Evolutionary conservation across 2,888 invertebrate genomes (phyloP).

Genomic region (Theretra japonica): DNA sequence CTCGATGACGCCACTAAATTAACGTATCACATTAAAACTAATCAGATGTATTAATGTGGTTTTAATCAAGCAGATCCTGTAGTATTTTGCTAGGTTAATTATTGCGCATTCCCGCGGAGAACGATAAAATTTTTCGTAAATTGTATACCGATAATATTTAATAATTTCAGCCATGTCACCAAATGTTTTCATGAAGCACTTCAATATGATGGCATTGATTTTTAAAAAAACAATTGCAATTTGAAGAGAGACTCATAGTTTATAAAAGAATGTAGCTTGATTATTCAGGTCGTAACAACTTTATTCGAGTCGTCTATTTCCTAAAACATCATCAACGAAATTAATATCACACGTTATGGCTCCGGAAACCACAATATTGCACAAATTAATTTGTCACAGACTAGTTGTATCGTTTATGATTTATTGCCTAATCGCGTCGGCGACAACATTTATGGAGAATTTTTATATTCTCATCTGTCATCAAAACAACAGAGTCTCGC

Average conservation of each 20-base stretch:
- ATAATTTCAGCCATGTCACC: background rate
- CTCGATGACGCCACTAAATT: slow-evolving; percentile 50
- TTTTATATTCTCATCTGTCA: slow-evolving; percentile 51
- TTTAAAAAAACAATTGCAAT: background rate
- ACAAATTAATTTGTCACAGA: slow-evolving; percentile 28
- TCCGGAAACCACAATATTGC: slow-evolving; percentile 14
- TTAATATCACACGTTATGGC: slow-evolving; percentile 13
- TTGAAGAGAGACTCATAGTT: background rate
- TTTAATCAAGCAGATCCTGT: background rate
- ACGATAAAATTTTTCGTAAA: background rate
- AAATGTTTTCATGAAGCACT: no score
- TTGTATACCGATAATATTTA: background rate
- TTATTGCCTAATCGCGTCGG: slow-evolving; percentile 41
- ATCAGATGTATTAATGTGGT: slow-evolving; percentile 20
- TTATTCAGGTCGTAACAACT: background rate
- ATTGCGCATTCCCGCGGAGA: background rate
- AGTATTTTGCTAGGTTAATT: background rate
- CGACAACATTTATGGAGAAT: slow-evolving; percentile 39
- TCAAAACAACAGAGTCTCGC: slow-evolving; percentile 52
- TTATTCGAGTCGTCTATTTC: slow-evolving; percentile 9
- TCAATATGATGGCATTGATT: no score
- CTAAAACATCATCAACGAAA: slow-evolving; percentile 3
- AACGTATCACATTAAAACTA: slow-evolving; percentile 18
- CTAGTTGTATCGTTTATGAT: slow-evolving; percentile 42
- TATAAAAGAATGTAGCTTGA: background rate